Evolutionary conservation across 2,888 invertebrate species (phyloP), one percentile per base, ranked within the genome.

Genomic region (Eupelmus urozonus): DNA sequence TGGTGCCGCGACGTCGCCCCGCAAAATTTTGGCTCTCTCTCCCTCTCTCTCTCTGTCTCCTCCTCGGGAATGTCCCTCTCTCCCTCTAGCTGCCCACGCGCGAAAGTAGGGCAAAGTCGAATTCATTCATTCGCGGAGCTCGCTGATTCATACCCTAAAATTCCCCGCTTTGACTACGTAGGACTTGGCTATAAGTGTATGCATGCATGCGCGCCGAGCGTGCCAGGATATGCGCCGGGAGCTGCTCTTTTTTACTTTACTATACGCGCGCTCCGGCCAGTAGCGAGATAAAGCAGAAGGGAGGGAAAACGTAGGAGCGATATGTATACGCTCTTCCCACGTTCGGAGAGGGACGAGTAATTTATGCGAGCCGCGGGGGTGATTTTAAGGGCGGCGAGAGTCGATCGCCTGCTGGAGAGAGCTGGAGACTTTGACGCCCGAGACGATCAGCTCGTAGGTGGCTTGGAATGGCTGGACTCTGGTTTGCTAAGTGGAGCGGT

Each of bases 41-140:
- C 65, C n/a, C n/a, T 34, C 67, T 20, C 67, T 16, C 40, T 53
- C 34, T 5, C 40, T 67, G 9, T 18, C 53, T 25, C 1, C 9
- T 5, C n/a, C 57, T 11, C 25, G 23, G 9, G 16, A 29, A 45
- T 25, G n/a, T 45, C 45, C 20, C 57, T 45, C 60, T 29, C 16
- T 45, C 16, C 34, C 81, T 85, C 83, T 85, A 81, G 84, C 85
- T 66, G n/a, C 72, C 66, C 72, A 67, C 66, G 67, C 65, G 42
- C 76, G 80, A 85, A 88, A 87, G 83, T 88, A 83, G 87, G 85
- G 84, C 87, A 87, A 87, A 88, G 85, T 86, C 86, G 86, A 9
- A 87, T 85, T 85, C 85, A 85, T 85, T 85, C 85, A 85, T 85
- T 79, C 84, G 81, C 57, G 59, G 13, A 42, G 29, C 27, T 11